Evolutionary conservation across 1,140 invertebrate genomes (phyloP), one percentile per base, ranked within the genome.

Genomic region (Plutomurus gul): DNA sequence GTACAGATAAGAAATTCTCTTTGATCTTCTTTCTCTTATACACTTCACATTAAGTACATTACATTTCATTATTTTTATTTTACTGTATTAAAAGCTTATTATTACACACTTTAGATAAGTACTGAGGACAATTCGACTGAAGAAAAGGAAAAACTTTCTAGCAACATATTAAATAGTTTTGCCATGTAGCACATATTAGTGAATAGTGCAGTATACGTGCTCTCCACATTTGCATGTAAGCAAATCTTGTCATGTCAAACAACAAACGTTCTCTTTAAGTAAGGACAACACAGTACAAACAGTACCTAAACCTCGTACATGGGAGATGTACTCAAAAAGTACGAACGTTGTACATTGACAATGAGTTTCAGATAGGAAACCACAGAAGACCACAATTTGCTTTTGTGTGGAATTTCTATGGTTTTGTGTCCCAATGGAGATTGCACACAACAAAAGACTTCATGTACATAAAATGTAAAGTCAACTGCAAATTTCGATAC

Each of bases 351-450:
- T n/a, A n/a, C n/a, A n/a, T n/a, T n/a, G n/a, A n/a, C n/a, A 43
- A 43, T 43, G 39, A 10, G n/a, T 65, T 65, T 60, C 13, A 65
- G 56, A 65, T 65, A 65, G 56, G 56, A 65, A 65, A 27, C 56
- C 13, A 27, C 30, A 65, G 36, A 30, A 65, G 25, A 65, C 56
- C 56, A 27, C 56, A 65, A 65, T 65, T 65, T 65, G 56, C 56
- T n/a, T 65, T 65, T 65, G 56, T 65, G 56, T 65, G 27, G 56
- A 25, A 65, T 65, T 65, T 65, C 56, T 65, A 65, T 33, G 27
- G 16, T 36, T 30, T 65, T 65, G 56, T 65, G 22, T 65, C 56
- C 56, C 56, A 65, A 33, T 65, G 56, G 56, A 65, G 56, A 65
- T 36, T 33, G 22, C 56, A 65, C n/a, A n/a, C 56, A n/a, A 65